Evolutionary conservation across 2,888 invertebrate genomes (phyloP), one percentile per base, ranked within the genome.

Genomic region (Rhagonycha lutea): DNA sequence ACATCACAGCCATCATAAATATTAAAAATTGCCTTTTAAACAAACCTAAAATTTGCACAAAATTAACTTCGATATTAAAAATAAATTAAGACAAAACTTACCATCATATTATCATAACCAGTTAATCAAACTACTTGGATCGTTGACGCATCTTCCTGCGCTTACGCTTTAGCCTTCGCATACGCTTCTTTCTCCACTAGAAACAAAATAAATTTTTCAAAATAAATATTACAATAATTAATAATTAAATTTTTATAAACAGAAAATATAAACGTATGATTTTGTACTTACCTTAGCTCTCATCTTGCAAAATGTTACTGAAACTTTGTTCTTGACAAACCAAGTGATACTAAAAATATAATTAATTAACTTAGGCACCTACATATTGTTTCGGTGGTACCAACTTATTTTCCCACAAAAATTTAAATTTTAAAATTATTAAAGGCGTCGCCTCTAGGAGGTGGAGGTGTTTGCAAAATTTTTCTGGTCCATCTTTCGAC

Each of bases 61-160:
- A 47, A 47, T 47, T 47, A 47, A 47, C 11, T 47, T 47, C 1
- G n/a, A 47, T 47, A n/a, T 47, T 47, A n/a, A n/a, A 47, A 47
- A 47, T 47, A n/a, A 47, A 12, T 11, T 11, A 0, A 18, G 18
- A 0, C 4, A 11, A 32, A n/a, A 47, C n/a, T 47, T n/a, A 47
- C 47, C n/a, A n/a, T 47, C n/a, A n/a, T n/a, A n/a, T 32, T 32
- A 12, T 32, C 29, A 12, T 4, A 32, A 12, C 11, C 11, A 32
- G 12, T 32, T 12, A 28, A 29, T 29, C 11, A 29, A 5, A 89
- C 90, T 95, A 95, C 91, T 97, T 96, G 88, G 96, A 98, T 92
- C 97, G 95, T 89, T 97, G 97, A 94, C 97, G 96, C 97, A 97
- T 97, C 97, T 98, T 98, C 95, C 98, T 97, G 93, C 98, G 96